Base-by-base conservation (phyloP, 2,888 invertebrate genomes). In the Volucella bombylans region DNA sequence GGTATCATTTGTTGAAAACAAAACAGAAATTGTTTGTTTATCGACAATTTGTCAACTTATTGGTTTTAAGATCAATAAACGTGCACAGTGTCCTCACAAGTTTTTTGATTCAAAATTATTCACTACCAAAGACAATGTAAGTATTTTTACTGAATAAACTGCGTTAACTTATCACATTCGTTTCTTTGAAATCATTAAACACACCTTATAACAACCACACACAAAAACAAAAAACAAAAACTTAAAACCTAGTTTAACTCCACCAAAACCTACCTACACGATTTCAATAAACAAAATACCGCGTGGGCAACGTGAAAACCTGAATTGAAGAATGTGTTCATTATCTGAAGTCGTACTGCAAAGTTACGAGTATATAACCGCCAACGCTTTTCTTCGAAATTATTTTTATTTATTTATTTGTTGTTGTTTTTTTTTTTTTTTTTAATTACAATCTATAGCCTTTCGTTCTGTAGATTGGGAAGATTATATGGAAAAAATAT, bases 311-410 rank as follows among this genome's bases (percentile, higher is more conserved):
- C 12, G 23, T 11, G 38, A 43, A 62, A 72, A 31, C 14, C 61
- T 52, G 52, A 52, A 43, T 41, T 18, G 39, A 61, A 62, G 61
- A 62, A 61, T 49, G 59, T 41, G 59, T 71, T 71, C 49, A 50
- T 50, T 71, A 39, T 57, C 61, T 61, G 45, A 72, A 54, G 43
- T 12, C 45, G 12, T 43, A 15, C 43, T 43, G 9, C 10, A 23
- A 39, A 8, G n/a, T 62, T 62, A 8, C 14, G 11, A 15, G 3
- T 8, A 50, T 15, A n/a, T 23, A 23, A 15, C 52, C 74, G 64
- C 65, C 74, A 74, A 74, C 64, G 74, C 65, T 41, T 74, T 57
- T 31, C 43, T 61, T 45, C 23, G 15, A 62, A 50, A 31, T 41
- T 50, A 14, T 50, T 59, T 71, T 71, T 15, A 38, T 47, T 50